Conservation (phyloP, 2,113 vertebrate species). For the Meleagris gallopavo region DNA sequence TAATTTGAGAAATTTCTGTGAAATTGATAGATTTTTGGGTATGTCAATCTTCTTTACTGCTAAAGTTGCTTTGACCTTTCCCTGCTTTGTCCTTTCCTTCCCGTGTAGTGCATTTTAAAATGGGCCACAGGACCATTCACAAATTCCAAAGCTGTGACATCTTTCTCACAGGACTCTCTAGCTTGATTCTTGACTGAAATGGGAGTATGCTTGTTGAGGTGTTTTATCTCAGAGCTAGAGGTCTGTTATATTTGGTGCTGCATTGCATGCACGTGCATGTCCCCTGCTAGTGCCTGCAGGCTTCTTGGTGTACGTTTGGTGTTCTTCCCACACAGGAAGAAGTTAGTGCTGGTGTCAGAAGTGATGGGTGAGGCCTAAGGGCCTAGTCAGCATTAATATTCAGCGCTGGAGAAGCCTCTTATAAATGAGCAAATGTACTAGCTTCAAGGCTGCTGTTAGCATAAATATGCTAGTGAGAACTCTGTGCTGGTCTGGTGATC, state of each 20-base stretch:
- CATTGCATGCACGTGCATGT: too few species aligned
- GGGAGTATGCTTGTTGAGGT: neutral
- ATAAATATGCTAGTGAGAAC: neutral
- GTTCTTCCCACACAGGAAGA: neutral
- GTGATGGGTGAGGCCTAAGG: neutral
- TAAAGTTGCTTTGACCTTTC: neutral
- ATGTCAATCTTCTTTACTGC: neutral
- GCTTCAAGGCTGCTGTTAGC: neutral
- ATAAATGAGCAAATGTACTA: neutral
- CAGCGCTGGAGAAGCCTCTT: neutral
- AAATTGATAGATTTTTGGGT: neutral
- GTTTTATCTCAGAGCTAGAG: neutral
- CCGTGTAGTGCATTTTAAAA: rapidly evolving
- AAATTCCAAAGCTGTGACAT: neutral
- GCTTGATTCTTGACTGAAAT: neutral
- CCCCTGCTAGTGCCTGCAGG: neutral
- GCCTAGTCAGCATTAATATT: rapidly evolving
- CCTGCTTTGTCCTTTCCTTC: neutral
- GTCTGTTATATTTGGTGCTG: neutral
- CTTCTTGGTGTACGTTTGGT: neutral
- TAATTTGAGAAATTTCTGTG: neutral
- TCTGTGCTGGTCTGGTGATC: neutral
- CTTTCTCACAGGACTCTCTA: neutral
- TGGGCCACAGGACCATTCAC: neutral
- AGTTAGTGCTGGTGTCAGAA: neutral